Conservation (phyloP, 2,888 invertebrate species). For the Adineta ricciae region DNA sequence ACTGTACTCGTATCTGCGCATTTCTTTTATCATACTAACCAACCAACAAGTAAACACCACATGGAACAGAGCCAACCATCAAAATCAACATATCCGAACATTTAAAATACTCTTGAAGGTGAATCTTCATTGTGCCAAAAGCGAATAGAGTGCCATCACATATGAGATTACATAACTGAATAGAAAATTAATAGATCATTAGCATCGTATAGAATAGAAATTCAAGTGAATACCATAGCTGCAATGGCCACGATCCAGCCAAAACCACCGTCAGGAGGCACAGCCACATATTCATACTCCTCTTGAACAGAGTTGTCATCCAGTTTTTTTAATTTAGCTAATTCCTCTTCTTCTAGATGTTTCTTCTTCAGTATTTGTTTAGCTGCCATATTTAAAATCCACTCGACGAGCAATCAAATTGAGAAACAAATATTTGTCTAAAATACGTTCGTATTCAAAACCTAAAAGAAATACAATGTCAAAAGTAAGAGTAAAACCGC, state of each 20-base stretch:
- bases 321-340: not conserved
- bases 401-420: not conserved
- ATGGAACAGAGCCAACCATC: slow-evolving; percentile 2
- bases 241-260: slow-evolving; percentile 30
- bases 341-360: not conserved
- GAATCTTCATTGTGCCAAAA: slow-evolving; percentile 24
- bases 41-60: slow-evolving; percentile 9
- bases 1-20: not conserved
- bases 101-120: not conserved
- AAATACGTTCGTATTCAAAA: not conserved
- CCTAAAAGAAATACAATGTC: not conserved
- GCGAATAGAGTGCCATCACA: slow-evolving; percentile 32
- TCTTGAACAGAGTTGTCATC: not conserved
- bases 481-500: no score
- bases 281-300: not conserved
- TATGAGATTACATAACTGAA: slow-evolving; percentile 29
- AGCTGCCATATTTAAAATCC: not conserved
- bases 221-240: slow-evolving; percentile 23
- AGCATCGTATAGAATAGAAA: not conserved
- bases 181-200: not conserved
- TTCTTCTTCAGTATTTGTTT: not conserved
- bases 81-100: not conserved
- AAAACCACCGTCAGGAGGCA: slow-evolving; percentile 32
- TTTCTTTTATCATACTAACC: not conserved
- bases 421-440: no score